Evolutionary conservation across 2,113 vertebrate genomes (phyloP), one percentile per base, ranked within the genome.

Genomic region (Zapus hudsonius): DNA sequence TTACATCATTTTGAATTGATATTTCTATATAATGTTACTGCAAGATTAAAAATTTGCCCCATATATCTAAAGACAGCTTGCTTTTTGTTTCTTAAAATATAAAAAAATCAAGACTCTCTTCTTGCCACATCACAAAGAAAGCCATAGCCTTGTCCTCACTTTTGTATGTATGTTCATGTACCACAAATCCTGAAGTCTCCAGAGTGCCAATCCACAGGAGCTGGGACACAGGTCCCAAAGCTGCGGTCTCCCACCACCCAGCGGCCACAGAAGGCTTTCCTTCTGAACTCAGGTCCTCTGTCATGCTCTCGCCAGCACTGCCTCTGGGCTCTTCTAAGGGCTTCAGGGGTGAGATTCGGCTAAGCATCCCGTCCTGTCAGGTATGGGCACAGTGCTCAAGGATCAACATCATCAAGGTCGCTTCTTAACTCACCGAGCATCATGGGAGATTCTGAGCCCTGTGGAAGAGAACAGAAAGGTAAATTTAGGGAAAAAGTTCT

Each of bases 361-460:
- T 75, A 88, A 92, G 91, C 89, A 90, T 94, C 94, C 55, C 63
- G 57, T 12, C 59, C 83, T 44, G 29, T 95, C 74, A 44, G 16
- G 76, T 63, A 74, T 89, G 84, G 81, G 0, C 44, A 55, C 0
- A 0, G 16, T 84, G 89, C 99, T 52, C 52, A 99, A 0, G 99
- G 98, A 95, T 99, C 99, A 1, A 99, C 99, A 1, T 99, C 99
- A 42, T 99, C 99, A 90, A 99, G 98, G 98, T 99, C 99, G 96
- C 99, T 99, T 98, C 99, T 99, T 29, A 99, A 98, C 93, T 99
- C 99, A 3, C 99, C 99, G 29, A 99, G 98, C 99, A 99, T 99
- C 99, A 99, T 99, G 94, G 99, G 99, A 96, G 99, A 99, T 93
- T 99, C 99, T 0, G 99, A 99, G 83, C 99, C 99, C 99, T 99